These are phyloP conservation scores for Epirrhoe tristata DNA, from an alignment of 2,888 invertebrate species.

Conservation along the genomic window DNA sequence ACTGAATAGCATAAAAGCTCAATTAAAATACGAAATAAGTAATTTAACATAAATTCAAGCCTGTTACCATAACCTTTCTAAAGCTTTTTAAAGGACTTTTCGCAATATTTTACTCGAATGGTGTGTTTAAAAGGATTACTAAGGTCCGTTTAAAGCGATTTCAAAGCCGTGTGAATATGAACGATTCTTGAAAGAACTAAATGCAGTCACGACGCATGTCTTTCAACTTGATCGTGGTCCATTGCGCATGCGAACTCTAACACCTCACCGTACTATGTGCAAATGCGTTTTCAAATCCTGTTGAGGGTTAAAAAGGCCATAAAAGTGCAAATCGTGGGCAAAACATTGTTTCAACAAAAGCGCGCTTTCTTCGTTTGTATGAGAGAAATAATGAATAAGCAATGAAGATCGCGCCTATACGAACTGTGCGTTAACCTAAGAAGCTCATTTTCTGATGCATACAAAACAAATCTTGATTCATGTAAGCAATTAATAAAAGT, in stretches of 20 bases:
- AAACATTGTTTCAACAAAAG: constrained; percentile 36
- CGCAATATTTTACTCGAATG: constrained; percentile 11
- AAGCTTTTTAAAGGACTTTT: not conserved
- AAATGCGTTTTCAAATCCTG: constrained; percentile 40
- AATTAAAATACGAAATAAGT: not conserved
- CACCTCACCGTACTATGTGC: constrained; percentile 33
- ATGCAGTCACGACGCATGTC: constrained; percentile 39
- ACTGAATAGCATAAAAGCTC: not conserved
- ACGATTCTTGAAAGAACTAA: constrained; percentile 38
- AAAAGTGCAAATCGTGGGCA: constrained; percentile 40
- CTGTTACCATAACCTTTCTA: constrained; percentile 7
- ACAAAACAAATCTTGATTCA: too few relatives aligned
- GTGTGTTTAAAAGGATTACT: constrained; percentile 14
- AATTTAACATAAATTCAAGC: not conserved
- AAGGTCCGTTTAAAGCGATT: constrained; percentile 27
- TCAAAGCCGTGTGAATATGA: constrained; percentile 38
- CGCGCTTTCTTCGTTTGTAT: constrained; percentile 37
- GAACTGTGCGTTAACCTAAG: not conserved
- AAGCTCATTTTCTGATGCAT: too few relatives aligned
- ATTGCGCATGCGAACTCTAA: constrained; percentile 37
- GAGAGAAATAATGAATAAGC: constrained; percentile 16
- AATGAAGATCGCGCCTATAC: constrained; percentile 10
- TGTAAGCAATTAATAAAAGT: too few relatives aligned
- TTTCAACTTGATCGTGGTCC: constrained; percentile 39
- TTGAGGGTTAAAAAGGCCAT: constrained; percentile 30